Evolutionary conservation across 2,888 invertebrate species (phyloP), one percentile per base, ranked within the genome.

Genomic region (Caenorhabditis sp.): DNA sequence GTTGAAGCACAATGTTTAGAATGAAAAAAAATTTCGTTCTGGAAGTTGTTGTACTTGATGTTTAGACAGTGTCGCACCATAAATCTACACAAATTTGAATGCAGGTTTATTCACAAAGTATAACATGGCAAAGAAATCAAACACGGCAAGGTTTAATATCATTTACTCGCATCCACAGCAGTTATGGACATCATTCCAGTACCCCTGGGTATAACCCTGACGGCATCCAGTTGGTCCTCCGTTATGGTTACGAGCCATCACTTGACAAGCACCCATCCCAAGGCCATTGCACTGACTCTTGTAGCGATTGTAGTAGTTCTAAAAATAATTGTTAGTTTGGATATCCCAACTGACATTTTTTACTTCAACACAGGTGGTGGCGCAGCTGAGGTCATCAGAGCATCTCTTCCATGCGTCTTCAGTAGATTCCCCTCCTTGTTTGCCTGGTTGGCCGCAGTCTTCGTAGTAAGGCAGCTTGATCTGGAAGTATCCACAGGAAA

Each of bases 381-480:
- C 72, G 61, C 86, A 86, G 71, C 60, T 70, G 47, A 79, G 74
- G 47, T 86, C 85, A 32, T 81, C 76, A 28, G 86, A 55, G 65
- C 86, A 86, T 64, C 85, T 61, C 67, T 84, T 85, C 86, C 87
- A 86, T 24, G 86, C 87, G 24, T 60, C 15, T 28, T 85, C 85
- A 15, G 65, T 82, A 13, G 78, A 47, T 55, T 86, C 86, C 24
- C 80, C 82, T 13, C 70, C 40, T 22, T 74, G 60, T 58, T 85
- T 84, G 40, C 82, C 83, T 40, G 85, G 85, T 24, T 80, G 69
- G 22, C 85, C 84, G 58, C 85, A 85, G 77, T 92, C 92, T 8
- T 84, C 80, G 88, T 90, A 92, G 82, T 92, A 92, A 6, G 70
- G 69, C n/a, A 87, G 65, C 72, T 92, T 92, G 53, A 92, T 90